Base-by-base conservation (phyloP, 2,888 invertebrate species). In the Hofmannophila pseudospretella region DNA sequence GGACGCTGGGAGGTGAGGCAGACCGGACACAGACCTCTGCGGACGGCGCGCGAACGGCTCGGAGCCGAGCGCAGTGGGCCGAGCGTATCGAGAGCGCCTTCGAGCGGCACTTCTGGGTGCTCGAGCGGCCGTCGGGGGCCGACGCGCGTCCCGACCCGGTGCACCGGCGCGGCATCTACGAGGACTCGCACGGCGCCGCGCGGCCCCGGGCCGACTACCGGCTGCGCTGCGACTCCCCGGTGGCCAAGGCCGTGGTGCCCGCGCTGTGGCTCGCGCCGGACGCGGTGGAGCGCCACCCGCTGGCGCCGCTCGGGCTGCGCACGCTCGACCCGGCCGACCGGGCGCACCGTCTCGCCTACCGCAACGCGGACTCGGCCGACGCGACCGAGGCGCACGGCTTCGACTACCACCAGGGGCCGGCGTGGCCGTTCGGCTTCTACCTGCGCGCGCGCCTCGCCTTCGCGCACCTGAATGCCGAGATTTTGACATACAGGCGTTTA, bases 341-440 rank as follows among this genome's bases (percentile, higher is more conserved):
- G 96, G 92, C 93, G 13, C 99, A 99, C 81, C 89, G 93, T 63
- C 95, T 96, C 27, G 90, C 94, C 82, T 99, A 99, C 82, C 93
- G 97, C 78, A 99, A 99, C 80, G 90, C 93, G 8, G 94, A 98
- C 80, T 90, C 94, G 2, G 82, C 86, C 43, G 95, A 99, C 78
- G 88, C 91, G 20, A 93, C 91, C 64, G 88, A 94, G 37, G 96
- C 99, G 9, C 94, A 96, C 69, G 99, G 99, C 16, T 98, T 94
- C 87, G 99, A 99, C 85, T 99, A 99, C 84, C 99, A 99, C 81
- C 97, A 99, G 85, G 99, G 99, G 32, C 99, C 99, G 38, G 99
- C 99, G 8, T 99, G 99, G 98, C 97, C 97, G 12, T 88, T 97
- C 32, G 98, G 98, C 7, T 98, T 90, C 81, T 98, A 96, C 78